A percentile compares a stretch with the other conserved stretches of the same genome.
Conservation (phyloP, 2,113 vertebrate species). For the Microcebus lehilahytsara region DNA sequence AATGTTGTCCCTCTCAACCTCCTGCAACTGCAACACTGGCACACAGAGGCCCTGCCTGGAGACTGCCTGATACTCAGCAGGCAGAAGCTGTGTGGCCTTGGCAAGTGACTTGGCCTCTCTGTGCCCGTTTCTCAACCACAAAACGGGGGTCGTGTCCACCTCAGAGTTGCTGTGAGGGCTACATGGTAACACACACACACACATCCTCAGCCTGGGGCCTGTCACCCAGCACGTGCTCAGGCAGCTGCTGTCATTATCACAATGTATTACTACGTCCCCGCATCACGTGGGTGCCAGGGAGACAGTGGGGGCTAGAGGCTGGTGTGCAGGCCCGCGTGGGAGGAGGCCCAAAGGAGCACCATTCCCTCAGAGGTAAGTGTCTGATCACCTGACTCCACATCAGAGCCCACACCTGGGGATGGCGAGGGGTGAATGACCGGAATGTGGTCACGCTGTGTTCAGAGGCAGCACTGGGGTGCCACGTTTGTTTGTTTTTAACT, state of each 20-base stretch:
- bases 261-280: too few relatives aligned
- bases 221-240: not conserved
- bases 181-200: not conserved
- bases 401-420: not conserved
- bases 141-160: not conserved
- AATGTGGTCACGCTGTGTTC: not conserved
- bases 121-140: not conserved
- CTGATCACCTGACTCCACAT: not conserved
- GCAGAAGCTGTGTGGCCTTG: not conserved
- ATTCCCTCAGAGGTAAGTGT: not conserved
- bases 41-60: not conserved
- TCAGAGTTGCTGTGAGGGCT: not conserved
- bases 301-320: too few relatives aligned
- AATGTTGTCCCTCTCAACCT: too few relatives aligned
- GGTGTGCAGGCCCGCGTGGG: not conserved
- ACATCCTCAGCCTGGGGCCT: not conserved
- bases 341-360: not conserved
- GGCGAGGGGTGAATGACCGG: not conserved
- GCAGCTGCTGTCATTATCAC: not conserved
- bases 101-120: not conserved
- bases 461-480: not conserved
- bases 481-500: not conserved
- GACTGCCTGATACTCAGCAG: not conserved
- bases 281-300: accelerated
- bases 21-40: not conserved